These are phyloP conservation scores for Odocoileus hemionus DNA, from an alignment of 2,113 vertebrate species.

Conservation along the genomic window DNA sequence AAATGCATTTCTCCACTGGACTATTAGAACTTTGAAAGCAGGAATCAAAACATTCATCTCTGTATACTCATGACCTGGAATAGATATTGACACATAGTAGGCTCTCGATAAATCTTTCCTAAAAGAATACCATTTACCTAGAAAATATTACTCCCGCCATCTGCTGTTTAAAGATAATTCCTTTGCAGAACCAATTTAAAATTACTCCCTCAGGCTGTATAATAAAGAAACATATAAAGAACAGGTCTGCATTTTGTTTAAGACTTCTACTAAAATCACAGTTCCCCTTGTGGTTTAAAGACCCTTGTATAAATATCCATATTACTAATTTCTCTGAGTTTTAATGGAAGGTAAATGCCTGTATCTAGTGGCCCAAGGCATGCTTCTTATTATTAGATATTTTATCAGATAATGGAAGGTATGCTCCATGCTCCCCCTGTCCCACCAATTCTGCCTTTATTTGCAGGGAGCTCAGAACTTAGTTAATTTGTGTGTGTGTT, in stretches of 20 bases:
- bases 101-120: constrained; percentile 31
- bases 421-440: accelerated
- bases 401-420: constrained; percentile 28
- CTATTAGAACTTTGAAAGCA: neutral
- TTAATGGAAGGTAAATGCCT: constrained; percentile 35
- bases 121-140: constrained; percentile 16
- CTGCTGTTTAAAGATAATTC: constrained; percentile 63
- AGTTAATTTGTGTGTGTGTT: neutral
- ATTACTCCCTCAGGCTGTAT: constrained; percentile 39
- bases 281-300: constrained; percentile 57
- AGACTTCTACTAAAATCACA: constrained; percentile 57
- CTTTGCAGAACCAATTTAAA: constrained; percentile 55
- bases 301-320: constrained; percentile 53
- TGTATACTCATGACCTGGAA: neutral
- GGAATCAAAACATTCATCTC: neutral
- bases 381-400: constrained; percentile 38
- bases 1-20: neutral
- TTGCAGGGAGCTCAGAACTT: neutral
- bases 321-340: constrained; percentile 40
- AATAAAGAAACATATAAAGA: constrained; percentile 61
- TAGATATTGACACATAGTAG: constrained; percentile 16
- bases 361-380: neutral
- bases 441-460: neutral
- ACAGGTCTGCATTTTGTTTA: constrained; percentile 57
- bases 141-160: constrained; percentile 45